Percentiles rank a stretch among this genome's conserved stretches.
These are phyloP conservation scores for Hoplostethus mediterraneus DNA, from an alignment of 2,797 vertebrate genomes.

Conservation along the genomic window DNA sequence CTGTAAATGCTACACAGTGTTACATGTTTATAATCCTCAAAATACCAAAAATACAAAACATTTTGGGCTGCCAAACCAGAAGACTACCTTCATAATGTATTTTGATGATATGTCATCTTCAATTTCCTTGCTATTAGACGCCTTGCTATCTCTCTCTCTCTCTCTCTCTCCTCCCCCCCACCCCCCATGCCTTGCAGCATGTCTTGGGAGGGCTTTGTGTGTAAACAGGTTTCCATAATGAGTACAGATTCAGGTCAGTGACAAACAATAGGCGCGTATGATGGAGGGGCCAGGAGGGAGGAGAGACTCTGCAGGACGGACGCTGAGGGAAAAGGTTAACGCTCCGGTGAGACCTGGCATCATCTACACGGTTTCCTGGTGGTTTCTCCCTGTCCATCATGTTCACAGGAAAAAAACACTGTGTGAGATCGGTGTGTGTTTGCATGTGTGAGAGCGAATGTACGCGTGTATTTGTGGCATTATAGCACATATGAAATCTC, in stretches of 20 bases:
- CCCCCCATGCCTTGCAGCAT: conserved; percentile 44
- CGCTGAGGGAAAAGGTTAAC: conserved; percentile 72
- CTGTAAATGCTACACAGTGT: no score
- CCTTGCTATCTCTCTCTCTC: no score
- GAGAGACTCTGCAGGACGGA: conserved; percentile 47
- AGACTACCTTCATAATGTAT: no score
- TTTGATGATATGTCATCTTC: no score
- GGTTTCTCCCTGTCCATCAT: conserved; percentile 59
- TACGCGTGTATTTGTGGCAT: neutral
- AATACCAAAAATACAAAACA: no score
- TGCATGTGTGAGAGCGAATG: neutral
- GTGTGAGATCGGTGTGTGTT: conserved; percentile 20
- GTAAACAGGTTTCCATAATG: conserved; percentile 68
- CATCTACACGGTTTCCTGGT: conserved; percentile 57
- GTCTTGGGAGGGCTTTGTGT: conserved; percentile 50
- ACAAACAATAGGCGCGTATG: conserved; percentile 53
- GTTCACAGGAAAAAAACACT: conserved; percentile 42
- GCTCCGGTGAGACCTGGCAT: conserved; percentile 53
- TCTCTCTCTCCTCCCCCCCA: conserved; percentile 11
- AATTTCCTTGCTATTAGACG: no score
- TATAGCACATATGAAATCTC: neutral
- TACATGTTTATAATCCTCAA: no score
- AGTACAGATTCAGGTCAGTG: conserved; percentile 48
- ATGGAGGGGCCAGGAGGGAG: conserved; percentile 40
- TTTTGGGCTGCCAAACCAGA: no score